Evolutionary conservation across 2,797 vertebrate genomes (phyloP), one percentile per base, ranked within the genome.

Genomic region (Graptemys geographica): DNA sequence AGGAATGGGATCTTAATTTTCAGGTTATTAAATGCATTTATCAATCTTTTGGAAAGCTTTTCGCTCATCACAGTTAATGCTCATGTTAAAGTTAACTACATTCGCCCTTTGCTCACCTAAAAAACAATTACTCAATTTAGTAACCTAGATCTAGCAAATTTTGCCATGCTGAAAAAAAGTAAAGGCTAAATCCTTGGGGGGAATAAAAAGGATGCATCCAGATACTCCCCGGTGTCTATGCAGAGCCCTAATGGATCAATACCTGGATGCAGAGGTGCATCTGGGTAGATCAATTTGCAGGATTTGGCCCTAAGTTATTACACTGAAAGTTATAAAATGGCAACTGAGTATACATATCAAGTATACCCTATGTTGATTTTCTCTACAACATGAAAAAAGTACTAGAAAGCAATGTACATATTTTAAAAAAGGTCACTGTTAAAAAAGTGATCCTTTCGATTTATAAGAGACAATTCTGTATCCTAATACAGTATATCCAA

Each of bases 61-160:
- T 86, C 31, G 28, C 84, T 89, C 86, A 87, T 89, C 81, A 83
- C 21, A 87, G 13, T n/a, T 87, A 76, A 84, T 41, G 13, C 86
- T 85, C 8, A 84, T 19, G 19, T 13, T 78, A 55, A 86, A 49
- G 65, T n/a, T 21, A 90, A 41, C 47, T 74, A 41, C 12, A 33
- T 31, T 88, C 9, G 82, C 21, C 44, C 55, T 1, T 8, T 16
- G 31, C 57, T 95, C 81, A 76, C 55, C 79, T 91, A 33, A 62
- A 6, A 55, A 78, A 72, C 21, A 51, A 57, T 27, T n/a, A 25
- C 47, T 3, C 47, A 87, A 44, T 87, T 12, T 31, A 21, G 6
- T 53, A 7, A 41, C 47, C 86, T 62, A 5, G 25, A 65, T 92
- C 47, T 53, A 86, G 82, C 1, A 33, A 72, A 72, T 95, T 90